A percentile compares a stretch with the other conserved stretches of the same genome.
phyloP scores from a whole-genome alignment of 2,888 invertebrate genomes.

The Macrophya alboannulata region DNA sequence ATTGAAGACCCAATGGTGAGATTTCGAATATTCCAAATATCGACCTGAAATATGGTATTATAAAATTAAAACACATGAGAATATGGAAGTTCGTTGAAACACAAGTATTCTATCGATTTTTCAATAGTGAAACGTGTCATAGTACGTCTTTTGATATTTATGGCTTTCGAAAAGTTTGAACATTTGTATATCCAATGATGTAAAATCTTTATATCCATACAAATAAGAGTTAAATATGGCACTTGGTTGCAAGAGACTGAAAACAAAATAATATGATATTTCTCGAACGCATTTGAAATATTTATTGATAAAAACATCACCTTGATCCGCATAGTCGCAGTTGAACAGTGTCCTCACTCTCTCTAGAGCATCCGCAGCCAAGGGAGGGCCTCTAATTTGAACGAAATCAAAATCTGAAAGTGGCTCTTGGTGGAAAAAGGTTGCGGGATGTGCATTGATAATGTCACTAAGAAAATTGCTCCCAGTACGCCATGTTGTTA shows the following conservation, averaged over 20 bases:
- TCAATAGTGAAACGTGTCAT: background rate
- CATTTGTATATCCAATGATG: background rate
- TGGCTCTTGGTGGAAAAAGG: slow-evolving; percentile 95
- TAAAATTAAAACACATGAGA: background rate
- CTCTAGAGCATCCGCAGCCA: slow-evolving; percentile 85
- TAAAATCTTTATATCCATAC: too few relatives aligned
- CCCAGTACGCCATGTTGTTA: slow-evolving; percentile 96
- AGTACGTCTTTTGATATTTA: background rate
- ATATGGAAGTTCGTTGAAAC: background rate
- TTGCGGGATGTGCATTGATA: slow-evolving; percentile 91
- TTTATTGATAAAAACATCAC: slow-evolving; percentile 68
- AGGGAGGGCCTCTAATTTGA: slow-evolving; percentile 89
- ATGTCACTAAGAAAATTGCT: slow-evolving; percentile 95
- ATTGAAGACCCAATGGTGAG: slow-evolving; percentile 90
- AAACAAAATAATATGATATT: background rate
- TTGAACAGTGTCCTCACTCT: slow-evolving; percentile 88
- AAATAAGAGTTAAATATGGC: too few relatives aligned
- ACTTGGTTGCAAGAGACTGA: too few relatives aligned
- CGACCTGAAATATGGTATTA: slow-evolving; percentile 79
- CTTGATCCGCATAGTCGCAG: slow-evolving; percentile 89
- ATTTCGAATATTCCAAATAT: slow-evolving; percentile 90
- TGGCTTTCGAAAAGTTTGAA: background rate
- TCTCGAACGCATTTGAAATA: background rate
- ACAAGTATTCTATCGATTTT: too few relatives aligned
- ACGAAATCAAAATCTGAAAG: slow-evolving; percentile 91